Percentiles rank a stretch among this genome's conserved stretches.
These are phyloP conservation scores for Callimorpha dominula DNA, from an alignment of 2,888 invertebrate species.

Conservation along the genomic window DNA sequence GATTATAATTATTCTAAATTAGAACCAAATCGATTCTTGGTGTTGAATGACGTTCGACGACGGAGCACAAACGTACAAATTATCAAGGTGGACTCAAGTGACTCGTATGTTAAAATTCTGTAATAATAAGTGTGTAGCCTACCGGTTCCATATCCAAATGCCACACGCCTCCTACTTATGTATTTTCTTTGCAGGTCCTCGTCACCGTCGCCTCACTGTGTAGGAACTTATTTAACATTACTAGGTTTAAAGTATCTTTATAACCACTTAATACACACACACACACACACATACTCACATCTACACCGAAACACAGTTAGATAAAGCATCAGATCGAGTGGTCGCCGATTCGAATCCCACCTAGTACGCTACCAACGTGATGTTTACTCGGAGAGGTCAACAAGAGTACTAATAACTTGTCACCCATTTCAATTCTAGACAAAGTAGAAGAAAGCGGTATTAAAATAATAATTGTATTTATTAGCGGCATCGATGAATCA, in stretches of 20 bases:
- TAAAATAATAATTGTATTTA: neutral
- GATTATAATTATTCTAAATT: no score
- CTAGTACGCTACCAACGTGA: neutral
- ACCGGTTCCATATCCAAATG: no score
- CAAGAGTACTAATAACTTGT: neutral
- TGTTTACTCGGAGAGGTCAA: neutral
- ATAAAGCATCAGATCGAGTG: neutral
- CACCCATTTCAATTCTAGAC: neutral
- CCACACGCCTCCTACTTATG: no score
- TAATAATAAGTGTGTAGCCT: no score
- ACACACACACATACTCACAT: neutral
- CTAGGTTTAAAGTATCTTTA: neutral
- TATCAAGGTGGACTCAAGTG: no score
- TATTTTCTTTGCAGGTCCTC: neutral
- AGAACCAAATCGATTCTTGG: no score
- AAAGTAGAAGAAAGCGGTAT: neutral
- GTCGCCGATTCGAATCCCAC: neutral
- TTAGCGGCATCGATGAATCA: neutral
- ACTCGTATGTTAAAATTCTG: no score
- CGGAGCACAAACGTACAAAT: no score
- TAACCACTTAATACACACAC: neutral
- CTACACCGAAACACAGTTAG: neutral
- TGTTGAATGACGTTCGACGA: no score
- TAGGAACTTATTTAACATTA: neutral
- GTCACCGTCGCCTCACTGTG: neutral